A percentile compares a stretch with the other conserved stretches of the same genome.
Conservation (phyloP, 2,888 invertebrate species). For the Ganaspis brasiliensis region DNA sequence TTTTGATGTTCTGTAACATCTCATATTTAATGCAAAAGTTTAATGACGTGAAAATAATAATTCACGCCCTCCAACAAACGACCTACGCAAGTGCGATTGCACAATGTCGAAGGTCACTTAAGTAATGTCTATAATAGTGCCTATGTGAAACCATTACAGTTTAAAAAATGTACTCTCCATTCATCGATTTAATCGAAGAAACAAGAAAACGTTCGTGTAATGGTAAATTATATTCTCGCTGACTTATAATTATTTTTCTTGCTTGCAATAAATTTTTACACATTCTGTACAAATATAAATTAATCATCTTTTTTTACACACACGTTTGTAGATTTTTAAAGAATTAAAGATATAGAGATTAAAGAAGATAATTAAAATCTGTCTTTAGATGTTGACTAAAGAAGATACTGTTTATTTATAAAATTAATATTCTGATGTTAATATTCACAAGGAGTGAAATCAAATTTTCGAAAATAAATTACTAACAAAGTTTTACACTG, state of each 20-base stretch:
- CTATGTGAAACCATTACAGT: slow-evolving; percentile 6
- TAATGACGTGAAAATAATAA: slow-evolving; percentile 22
- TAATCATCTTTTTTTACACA: slow-evolving; percentile 10
- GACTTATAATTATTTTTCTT: not conserved
- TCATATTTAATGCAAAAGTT: not conserved
- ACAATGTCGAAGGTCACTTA: slow-evolving; percentile 33
- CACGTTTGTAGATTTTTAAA: not conserved
- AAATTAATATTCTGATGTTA: no score
- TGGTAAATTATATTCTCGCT: slow-evolving; percentile 2
- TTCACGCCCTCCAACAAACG: slow-evolving; percentile 21
- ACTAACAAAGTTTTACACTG: no score
- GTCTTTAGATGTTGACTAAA: not conserved
- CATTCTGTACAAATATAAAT: not conserved
- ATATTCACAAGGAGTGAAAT: no score
- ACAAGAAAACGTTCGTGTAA: slow-evolving; percentile 10
- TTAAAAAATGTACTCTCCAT: slow-evolving; percentile 8
- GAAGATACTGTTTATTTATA: not conserved
- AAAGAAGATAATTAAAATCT: not conserved
- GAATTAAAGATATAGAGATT: no score
- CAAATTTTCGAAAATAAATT: no score
- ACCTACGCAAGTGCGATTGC: slow-evolving; percentile 16
- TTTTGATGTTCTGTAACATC: no score
- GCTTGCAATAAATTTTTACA: not conserved
- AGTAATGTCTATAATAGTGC: slow-evolving; percentile 19
- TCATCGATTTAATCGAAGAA: slow-evolving; percentile 31